Evolutionary conservation across 2,888 invertebrate species (phyloP), one percentile per base, ranked within the genome.

Genomic region (Zeuzera pyrina): DNA sequence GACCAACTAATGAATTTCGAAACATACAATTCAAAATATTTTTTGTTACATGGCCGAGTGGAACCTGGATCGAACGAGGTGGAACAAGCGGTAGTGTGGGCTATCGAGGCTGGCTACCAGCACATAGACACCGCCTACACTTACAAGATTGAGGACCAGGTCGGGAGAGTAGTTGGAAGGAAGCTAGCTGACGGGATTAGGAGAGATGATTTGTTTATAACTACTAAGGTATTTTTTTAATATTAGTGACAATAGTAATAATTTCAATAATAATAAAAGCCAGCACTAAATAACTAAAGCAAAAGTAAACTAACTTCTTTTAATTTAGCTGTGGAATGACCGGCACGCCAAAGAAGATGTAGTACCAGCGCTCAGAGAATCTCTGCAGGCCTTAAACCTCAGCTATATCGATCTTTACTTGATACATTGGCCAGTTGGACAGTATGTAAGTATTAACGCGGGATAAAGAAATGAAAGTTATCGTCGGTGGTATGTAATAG

Each of bases 361-460:
- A 3, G 84, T 88, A 13, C 85, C 87, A 1, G 88, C 88, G 0
- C 71, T 92, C 15, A 84, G 86, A 1, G 37, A 42, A n/a, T 74
- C 76, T 0, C 54, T 78, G 8, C 14, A 34, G 7, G 49, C 49
- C 7, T 55, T 77, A 1, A 43, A 56, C 1, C 39, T 77, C 31
- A 56, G 63, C 0, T 73, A 71, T 19, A 65, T 77, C 0, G 71
- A 78, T 36, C 39, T 78, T 3, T 94, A 92, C 55, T 81, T 94
- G 7, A 89, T 95, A 42, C 94, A 94, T 53, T 90, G 92, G 89
- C 94, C 93, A 0, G 76, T 91, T 15, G 90, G 86, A 3, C 90
- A 87, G 47, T 56, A 47, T 21, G 69, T 69, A 26, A 57, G 68
- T 63, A 40, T 15, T 12, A 7, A n/a, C n/a, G n/a, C n/a, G n/a